Conservation (phyloP, 2,113 vertebrate species). For the Vidua chalybeata region DNA sequence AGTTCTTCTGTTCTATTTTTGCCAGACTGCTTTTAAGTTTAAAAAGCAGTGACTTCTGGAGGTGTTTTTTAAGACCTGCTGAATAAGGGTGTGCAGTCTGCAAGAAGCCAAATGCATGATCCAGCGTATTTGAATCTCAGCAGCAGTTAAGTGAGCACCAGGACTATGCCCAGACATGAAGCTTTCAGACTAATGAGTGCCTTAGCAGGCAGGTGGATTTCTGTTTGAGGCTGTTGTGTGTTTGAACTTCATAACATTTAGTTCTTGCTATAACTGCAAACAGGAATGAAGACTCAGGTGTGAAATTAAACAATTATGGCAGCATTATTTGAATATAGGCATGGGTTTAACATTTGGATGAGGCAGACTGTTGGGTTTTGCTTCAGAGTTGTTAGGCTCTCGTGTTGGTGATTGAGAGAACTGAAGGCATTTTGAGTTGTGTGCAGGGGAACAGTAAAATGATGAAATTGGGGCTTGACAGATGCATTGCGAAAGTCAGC, state of each 20-base stretch:
- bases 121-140: background rate
- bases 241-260: background rate
- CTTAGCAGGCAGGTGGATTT: slow-evolving; percentile 19
- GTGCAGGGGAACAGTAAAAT: background rate
- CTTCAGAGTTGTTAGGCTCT: background rate
- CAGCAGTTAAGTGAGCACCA: background rate
- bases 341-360: background rate
- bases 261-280: background rate
- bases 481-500: background rate
- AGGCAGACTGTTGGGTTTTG: background rate
- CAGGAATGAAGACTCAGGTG: background rate
- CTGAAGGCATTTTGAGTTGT: background rate
- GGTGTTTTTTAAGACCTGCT: background rate
- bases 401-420: background rate
- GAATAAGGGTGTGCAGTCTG: background rate
- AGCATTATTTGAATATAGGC: background rate
- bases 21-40: slow-evolving; percentile 1
- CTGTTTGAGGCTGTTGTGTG: background rate
- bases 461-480: slow-evolving; percentile 1
- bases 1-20: slow-evolving; percentile 9
- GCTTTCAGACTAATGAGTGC: background rate
- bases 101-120: background rate
- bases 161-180: slow-evolving; percentile 17
- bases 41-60: background rate
- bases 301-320: background rate